Conservation (phyloP, 2,888 invertebrate genomes). For the Escarpia spicata region DNA sequence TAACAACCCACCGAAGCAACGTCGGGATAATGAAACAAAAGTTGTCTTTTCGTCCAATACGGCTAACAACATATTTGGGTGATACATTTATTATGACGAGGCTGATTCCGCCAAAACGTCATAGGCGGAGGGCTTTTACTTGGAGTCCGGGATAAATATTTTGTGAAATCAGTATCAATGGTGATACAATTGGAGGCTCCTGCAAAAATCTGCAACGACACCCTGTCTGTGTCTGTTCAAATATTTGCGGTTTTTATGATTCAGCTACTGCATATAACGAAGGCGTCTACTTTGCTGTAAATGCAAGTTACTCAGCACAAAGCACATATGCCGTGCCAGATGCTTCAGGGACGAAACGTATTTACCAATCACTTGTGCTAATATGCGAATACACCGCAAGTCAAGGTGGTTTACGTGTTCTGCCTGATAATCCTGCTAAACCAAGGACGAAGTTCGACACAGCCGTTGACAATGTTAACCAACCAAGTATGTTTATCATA, state of each 20-base stretch:
- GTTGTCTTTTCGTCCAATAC: too few species aligned
- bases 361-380: background rate
- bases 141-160: too few species aligned
- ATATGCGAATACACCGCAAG: background rate
- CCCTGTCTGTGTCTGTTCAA: background rate
- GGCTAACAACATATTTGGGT: too few species aligned
- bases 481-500: constrained; percentile 53
- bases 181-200: too few species aligned
- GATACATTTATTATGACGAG: too few species aligned
- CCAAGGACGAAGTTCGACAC: constrained; percentile 47
- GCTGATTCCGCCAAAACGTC: too few species aligned
- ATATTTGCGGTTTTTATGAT: background rate
- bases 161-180: too few species aligned
- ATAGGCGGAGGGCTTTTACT: too few species aligned
- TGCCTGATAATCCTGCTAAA: background rate
- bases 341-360: background rate
- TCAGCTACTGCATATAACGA: background rate
- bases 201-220: background rate
- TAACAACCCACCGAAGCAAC: too few species aligned
- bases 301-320: background rate
- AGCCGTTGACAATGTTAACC: constrained; percentile 45
- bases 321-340: background rate
- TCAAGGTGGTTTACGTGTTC: background rate
- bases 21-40: too few species aligned
- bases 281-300: background rate